phyloP scores from a whole-genome alignment of 1,140 invertebrate genomes.

The Whitmania pigra region DNA sequence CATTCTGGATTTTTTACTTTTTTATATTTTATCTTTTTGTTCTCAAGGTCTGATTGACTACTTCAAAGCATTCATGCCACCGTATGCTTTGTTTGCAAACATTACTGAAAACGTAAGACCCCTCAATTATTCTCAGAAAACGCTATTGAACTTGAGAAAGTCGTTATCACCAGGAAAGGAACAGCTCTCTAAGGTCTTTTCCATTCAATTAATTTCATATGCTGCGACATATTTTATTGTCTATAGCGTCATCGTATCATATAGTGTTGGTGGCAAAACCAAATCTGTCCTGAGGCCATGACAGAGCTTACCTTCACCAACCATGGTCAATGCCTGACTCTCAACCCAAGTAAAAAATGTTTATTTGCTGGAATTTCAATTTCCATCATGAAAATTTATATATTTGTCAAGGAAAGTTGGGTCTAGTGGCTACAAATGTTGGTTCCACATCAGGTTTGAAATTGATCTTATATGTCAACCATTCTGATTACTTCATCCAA shows the following conservation, averaged over 20 bases:
- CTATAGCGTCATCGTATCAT: neutral
- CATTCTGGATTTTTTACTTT: neutral
- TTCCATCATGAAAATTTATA: neutral
- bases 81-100: neutral
- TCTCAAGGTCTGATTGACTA: constrained; percentile 1
- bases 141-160: neutral
- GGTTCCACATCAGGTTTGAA: constrained; percentile 5
- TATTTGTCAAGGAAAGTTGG: neutral
- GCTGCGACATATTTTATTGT: no score
- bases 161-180: neutral
- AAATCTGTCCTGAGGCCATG: neutral
- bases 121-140: neutral
- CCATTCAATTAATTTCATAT: no score
- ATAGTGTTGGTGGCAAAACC: neutral
- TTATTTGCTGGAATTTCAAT: neutral
- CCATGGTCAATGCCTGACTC: neutral
- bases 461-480: constrained; percentile 10
- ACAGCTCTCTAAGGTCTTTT: neutral
- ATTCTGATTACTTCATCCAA: constrained; percentile 13
- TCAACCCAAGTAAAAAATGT: neutral
- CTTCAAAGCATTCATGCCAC: neutral
- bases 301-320: neutral
- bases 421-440: neutral
- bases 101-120: neutral
- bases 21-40: neutral